Evolutionary conservation across 2,797 vertebrate species (phyloP), one percentile per base, ranked within the genome.

Genomic region (Chloroceryle amazona): DNA sequence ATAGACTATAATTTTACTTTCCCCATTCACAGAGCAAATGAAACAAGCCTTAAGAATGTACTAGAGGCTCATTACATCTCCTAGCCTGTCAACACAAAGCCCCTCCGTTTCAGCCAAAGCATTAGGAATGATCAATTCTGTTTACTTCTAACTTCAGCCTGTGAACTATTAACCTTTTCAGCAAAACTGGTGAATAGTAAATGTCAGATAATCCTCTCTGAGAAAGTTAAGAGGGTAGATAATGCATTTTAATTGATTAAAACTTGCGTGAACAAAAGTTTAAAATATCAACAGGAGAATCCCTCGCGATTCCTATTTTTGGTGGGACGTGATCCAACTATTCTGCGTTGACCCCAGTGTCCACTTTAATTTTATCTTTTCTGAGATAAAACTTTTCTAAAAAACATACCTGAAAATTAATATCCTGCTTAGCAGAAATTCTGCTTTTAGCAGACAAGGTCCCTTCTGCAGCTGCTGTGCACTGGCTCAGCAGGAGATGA

Each of bases 1-100:
- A 98, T 97, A 98, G 98, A 98, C 98, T 97, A 97, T 98, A 98
- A 98, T 98, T 98, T 98, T 98, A 97, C 98, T 99, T 98, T 97
- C 97, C 98, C 98, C 98, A 98, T 98, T 99, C 99, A 98, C 75
- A 74, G 91, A 93, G 98, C 97, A 98, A 98, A 98, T 98, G 98
- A 98, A 99, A 98, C 97, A 97, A 97, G 97, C 96, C 96, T 98
- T 95, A 97, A 98, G 98, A 99, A 98, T 98, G 98, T 98, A 98
- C 96, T 97, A 97, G 97, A 97, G 97, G 97, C 98, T 98, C 98
- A 98, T 98, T 98, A 98, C 97, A 97, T 98, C 96, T 96, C 96
- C 95, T 95, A 90, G 97, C 96, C 95, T 98, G 98, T 99, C 98
- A 98, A 97, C 95, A 98, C 98, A 98, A 98, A 98, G 98, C 98